Evolutionary conservation across 2,888 invertebrate species (phyloP), one percentile per base, ranked within the genome.

Genomic region (Lutraria lutraria): DNA sequence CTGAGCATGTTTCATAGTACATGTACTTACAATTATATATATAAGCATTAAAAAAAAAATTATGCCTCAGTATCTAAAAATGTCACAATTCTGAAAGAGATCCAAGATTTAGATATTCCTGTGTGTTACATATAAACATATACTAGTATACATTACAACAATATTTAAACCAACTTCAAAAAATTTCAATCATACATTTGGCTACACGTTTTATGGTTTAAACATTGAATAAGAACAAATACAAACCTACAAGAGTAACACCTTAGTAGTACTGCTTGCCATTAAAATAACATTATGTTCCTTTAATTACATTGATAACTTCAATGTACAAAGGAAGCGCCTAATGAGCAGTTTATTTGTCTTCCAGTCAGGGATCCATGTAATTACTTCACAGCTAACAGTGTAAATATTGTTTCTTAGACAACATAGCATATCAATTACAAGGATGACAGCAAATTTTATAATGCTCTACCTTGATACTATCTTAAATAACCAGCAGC

Each of bases 381-480:
- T 68, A 68, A 68, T 68, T 25, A 68, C 63, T 25, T 68, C 63
- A 68, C 63, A 68, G 63, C 25, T 68, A 68, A 68, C 63, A n/a
- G 63, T 25, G 63, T 68, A 68, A 68, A 68, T 68, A 68, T n/a
- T 68, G n/a, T 68, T 68, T 68, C 25, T 68, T 68, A 68, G 63
- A 25, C n/a, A 68, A 68, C 63, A 68, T n/a, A 12, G n/a, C 25
- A 68, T 68, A 68, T 68, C 63, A 68, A 68, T 68, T 68, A 68
- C 63, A 25, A 68, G 63, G 63, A 68, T 68, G 63, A 68, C 63
- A 68, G 25, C 25, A n/a, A 68, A n/a, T n/a, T 8, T 68, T 19
- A 4, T 68, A 25, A 6, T n/a, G n/a, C n/a, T 68, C 63, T 68
- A 68, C 25, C 63, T 68, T 21, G 13, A n/a, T 68, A 68, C 63